Base-by-base conservation (phyloP, 1,140 invertebrate genomes). In the Leptopilina boulardi region DNA sequence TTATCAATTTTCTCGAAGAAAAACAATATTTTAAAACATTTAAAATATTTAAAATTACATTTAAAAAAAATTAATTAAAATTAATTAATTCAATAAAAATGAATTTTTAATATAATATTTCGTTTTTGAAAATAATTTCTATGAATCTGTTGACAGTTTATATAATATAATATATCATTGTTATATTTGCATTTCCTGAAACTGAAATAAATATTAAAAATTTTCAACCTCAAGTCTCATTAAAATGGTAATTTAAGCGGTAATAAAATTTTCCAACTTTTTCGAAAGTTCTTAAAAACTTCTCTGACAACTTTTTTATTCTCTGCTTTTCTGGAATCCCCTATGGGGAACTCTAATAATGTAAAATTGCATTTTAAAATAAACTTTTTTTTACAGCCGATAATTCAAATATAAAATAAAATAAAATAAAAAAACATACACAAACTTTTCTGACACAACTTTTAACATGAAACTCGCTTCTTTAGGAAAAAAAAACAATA, bases 351-450 rank as follows among this genome's bases (percentile, higher is more conserved):
- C 47, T 51, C 47, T 51, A 51, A 51, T 51, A 51, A 51, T 51
- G 47, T 51, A 51, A 51, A 51, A 51, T 51, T 51, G 47, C 47
- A 51, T 51, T 51, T 51, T 51, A 51, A 51, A 51, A 51, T 51
- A 51, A 51, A 51, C 15, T 51, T 51, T 51, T 38, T 47, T 51
- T 51, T 51, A 51, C 47, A 51, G 47, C 47, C 47, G 47, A 51
- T 51, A 51, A 51, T 51, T 51, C 47, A 51, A 51, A 51, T 51
- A 15, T 51, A 51, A 47, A 47, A 47, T 47, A 11, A 42, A 42
- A 42, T 15, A n/a, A 47, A 47, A 34, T 3, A 34, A 34, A 34
- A 34, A 34, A 38, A 9, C 5, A 38, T 8, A 38, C 5, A 9
- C 0, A 6, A 51, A 51, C 47, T 51, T 51, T 51, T 18, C 15